A percentile compares a stretch with the other conserved stretches of the same genome.
These are phyloP conservation scores for Pomacea canaliculata DNA, from an alignment of 2,888 invertebrate species.

Conservation along the genomic window DNA sequence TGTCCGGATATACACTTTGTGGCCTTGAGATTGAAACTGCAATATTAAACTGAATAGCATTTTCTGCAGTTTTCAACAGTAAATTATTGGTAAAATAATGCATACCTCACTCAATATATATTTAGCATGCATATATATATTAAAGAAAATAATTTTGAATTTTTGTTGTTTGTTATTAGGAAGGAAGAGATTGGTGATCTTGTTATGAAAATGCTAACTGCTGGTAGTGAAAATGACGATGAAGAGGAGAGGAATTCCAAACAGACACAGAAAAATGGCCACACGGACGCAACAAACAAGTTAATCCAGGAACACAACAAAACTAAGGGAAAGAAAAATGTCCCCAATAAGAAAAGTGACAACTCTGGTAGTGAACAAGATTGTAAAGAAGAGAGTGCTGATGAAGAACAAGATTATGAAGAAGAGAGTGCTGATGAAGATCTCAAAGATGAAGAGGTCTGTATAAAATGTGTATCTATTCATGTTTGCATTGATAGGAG, in stretches of 20 bases:
- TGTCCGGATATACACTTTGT: too few relatives aligned
- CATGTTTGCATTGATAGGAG: constrained; percentile 21
- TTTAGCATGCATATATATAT: too few relatives aligned
- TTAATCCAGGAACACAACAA: constrained; percentile 80
- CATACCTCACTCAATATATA: too few relatives aligned
- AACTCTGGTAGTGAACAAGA: constrained; percentile 25
- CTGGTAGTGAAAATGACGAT: constrained; percentile 38
- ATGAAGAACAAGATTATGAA: constrained; percentile 25
- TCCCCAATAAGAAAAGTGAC: background rate
- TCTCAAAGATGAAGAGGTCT: constrained; percentile 28
- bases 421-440: constrained; percentile 19
- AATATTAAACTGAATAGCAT: too few relatives aligned
- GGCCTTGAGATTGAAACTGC: too few relatives aligned
- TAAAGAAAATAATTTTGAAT: too few relatives aligned
- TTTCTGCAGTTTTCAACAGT: too few relatives aligned
- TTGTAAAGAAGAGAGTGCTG: background rate
- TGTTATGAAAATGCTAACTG: constrained; percentile 81
- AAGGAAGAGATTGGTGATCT: constrained; percentile 90
- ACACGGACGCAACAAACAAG: constrained; percentile 87
- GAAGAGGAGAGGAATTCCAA: constrained; percentile 34
- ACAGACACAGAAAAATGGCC: constrained; percentile 72
- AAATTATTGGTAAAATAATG: too few relatives aligned
- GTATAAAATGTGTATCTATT: constrained; percentile 33
- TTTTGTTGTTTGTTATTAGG: constrained; percentile 70
- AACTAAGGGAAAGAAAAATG: constrained; percentile 33